These are phyloP conservation scores for Corydoras sp. DNA, from an alignment of 2,113 vertebrate species.

Conservation along the genomic window DNA sequence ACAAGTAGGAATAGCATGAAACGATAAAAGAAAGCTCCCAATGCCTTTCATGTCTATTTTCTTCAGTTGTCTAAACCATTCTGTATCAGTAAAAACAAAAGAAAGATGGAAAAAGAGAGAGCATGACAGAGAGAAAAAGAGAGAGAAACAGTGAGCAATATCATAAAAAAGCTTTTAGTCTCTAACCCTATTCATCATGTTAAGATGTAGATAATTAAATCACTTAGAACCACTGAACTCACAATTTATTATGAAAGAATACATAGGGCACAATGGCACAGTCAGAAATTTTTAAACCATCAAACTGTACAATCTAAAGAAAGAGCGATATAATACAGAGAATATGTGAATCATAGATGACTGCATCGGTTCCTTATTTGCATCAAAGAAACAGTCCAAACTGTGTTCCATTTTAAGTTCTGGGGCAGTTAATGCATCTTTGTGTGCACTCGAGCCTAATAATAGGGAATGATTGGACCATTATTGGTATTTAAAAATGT, in stretches of 20 bases:
- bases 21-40: conserved; percentile 37
- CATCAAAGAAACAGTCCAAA: conserved; percentile 38
- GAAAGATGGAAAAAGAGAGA: not conserved
- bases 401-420: conserved; percentile 36
- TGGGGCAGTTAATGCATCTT: conserved; percentile 37
- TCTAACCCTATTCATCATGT: conserved; percentile 14
- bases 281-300: conserved; percentile 25
- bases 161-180: conserved; percentile 38
- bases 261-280: not conserved
- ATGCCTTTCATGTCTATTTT: conserved; percentile 34
- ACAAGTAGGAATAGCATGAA: conserved; percentile 22
- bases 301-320: conserved; percentile 19
- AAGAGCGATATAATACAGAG: conserved; percentile 15
- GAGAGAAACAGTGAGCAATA: conserved; percentile 28
- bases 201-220: conserved; percentile 32
- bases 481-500: conserved; percentile 50
- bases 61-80: not conserved
- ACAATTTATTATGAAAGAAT: conserved; percentile 27
- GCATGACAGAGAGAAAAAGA: not conserved
- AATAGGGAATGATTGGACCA: conserved; percentile 55
- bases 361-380: conserved; percentile 35
- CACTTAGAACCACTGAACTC: conserved; percentile 38
- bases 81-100: not conserved
- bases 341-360: conserved; percentile 23
- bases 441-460: conserved; percentile 47